Conservation (phyloP, 2,797 vertebrate genomes). For the Dermochelys coriacea region DNA sequence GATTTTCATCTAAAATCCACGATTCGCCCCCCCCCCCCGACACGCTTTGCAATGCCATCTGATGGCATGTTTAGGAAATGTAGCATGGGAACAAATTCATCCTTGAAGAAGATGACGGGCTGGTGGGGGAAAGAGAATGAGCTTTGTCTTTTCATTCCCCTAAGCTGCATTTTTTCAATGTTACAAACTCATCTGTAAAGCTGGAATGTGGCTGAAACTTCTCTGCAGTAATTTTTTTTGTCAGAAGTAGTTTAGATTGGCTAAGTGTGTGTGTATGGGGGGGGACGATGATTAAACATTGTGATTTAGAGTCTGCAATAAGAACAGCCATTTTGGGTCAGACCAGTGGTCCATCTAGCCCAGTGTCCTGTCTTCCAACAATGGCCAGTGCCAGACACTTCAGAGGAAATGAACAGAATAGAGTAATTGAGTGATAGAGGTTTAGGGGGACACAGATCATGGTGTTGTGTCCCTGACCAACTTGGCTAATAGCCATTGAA, state of each 20-base stretch:
- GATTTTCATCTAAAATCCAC: background rate
- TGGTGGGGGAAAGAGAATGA: background rate
- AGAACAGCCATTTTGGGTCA: background rate
- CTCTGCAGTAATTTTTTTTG: background rate
- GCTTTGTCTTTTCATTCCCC: conserved; percentile 12
- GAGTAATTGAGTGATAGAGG: background rate
- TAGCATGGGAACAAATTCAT: background rate
- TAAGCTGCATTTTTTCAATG: background rate
- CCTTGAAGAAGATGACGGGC: background rate
- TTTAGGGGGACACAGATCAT: background rate
- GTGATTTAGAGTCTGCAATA: background rate
- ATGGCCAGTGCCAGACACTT: background rate
- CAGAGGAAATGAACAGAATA: background rate
- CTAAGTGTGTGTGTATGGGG: background rate
- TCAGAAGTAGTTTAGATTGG: background rate
- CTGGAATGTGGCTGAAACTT: background rate
- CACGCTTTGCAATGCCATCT: background rate
- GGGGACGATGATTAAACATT: background rate
- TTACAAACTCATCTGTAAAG: conserved; percentile 1
- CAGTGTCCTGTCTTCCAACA: background rate
- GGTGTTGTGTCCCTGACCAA: background rate
- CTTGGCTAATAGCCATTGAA: background rate
- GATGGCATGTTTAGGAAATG: conserved; percentile 26
- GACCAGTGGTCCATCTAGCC: background rate
- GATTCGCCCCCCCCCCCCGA: background rate